A percentile compares a stretch with the other conserved stretches of the same genome.
phyloP scores from a whole-genome alignment of 2,113 vertebrate genomes.

The Rhinolophus ferrumequinum region DNA sequence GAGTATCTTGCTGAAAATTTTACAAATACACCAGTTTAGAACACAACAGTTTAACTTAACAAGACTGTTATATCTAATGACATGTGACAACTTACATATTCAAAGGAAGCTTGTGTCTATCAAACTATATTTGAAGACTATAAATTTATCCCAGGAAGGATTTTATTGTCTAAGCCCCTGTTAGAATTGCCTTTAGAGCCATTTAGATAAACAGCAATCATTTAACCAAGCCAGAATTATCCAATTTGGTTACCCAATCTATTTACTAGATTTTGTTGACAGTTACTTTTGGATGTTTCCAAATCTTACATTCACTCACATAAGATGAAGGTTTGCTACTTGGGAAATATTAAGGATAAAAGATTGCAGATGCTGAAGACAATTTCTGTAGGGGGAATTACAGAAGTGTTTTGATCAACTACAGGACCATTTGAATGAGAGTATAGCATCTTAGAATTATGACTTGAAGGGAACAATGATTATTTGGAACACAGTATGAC shows the following conservation, averaged over 20 bases:
- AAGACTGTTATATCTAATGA: not conserved
- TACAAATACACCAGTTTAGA: not conserved
- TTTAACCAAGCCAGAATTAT: not conserved
- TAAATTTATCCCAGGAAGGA: not conserved
- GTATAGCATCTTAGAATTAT: not conserved
- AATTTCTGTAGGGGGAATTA: not conserved
- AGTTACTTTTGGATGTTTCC: not conserved
- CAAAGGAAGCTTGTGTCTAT: not conserved
- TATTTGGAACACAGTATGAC: not conserved
- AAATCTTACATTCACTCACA: not conserved
- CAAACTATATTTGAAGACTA: not conserved
- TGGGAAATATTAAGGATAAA: not conserved
- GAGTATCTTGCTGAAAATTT: not conserved
- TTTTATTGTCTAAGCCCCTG: not conserved
- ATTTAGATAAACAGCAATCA: conserved; percentile 42
- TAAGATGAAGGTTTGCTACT: not conserved
- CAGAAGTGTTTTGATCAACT: not conserved
- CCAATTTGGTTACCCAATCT: not conserved
- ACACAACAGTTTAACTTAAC: not conserved
- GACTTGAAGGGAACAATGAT: not conserved
- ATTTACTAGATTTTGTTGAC: conserved; percentile 25
- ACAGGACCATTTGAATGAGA: not conserved
- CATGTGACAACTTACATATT: not conserved
- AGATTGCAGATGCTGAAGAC: not conserved
- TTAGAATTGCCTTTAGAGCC: not conserved